A percentile compares a stretch with the other conserved stretches of the same genome.
These are phyloP conservation scores for Microchrysa polita DNA, from an alignment of 2,888 invertebrate species.

Conservation along the genomic window DNA sequence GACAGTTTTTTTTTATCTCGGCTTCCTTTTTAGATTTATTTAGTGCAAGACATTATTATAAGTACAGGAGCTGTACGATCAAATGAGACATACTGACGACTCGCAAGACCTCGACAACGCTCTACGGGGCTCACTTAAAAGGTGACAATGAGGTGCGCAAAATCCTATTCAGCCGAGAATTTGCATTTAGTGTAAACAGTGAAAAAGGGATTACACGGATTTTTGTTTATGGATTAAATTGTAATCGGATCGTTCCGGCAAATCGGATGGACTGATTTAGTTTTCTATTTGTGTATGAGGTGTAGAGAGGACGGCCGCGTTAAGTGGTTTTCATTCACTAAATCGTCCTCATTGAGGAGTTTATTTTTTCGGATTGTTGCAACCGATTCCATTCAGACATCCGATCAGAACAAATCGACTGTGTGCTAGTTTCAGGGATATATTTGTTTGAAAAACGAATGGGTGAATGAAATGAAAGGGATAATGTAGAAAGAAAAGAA, in stretches of 20 bases:
- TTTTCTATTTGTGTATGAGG: background rate
- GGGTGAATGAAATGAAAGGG: too few species aligned
- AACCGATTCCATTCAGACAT: too few species aligned
- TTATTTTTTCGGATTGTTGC: too few species aligned
- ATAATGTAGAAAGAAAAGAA: too few species aligned
- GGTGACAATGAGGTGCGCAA: slow-evolving; percentile 32
- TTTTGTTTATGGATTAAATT: slow-evolving; percentile 24
- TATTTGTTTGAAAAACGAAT: too few species aligned
- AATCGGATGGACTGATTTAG: slow-evolving; percentile 41
- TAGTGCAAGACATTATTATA: background rate
- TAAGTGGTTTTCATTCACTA: slow-evolving; percentile 40
- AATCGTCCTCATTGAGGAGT: too few species aligned
- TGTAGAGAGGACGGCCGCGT: background rate
- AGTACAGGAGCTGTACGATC: slow-evolving; percentile 33
- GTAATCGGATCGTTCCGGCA: slow-evolving; percentile 34
- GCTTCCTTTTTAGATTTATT: background rate
- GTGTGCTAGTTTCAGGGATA: too few species aligned
- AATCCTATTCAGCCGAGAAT: slow-evolving; percentile 27
- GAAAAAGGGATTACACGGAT: slow-evolving; percentile 42
- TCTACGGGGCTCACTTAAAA: slow-evolving; percentile 29
- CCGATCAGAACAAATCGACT: too few species aligned
- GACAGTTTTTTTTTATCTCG: background rate
- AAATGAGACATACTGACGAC: slow-evolving; percentile 39
- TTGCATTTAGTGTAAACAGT: slow-evolving; percentile 37
- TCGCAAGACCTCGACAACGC: too few species aligned